Percentiles rank a stretch among this genome's conserved stretches.
Evolutionary conservation across 1,140 invertebrate genomes (phyloP).

Genomic region (Nasonia longicornis): DNA sequence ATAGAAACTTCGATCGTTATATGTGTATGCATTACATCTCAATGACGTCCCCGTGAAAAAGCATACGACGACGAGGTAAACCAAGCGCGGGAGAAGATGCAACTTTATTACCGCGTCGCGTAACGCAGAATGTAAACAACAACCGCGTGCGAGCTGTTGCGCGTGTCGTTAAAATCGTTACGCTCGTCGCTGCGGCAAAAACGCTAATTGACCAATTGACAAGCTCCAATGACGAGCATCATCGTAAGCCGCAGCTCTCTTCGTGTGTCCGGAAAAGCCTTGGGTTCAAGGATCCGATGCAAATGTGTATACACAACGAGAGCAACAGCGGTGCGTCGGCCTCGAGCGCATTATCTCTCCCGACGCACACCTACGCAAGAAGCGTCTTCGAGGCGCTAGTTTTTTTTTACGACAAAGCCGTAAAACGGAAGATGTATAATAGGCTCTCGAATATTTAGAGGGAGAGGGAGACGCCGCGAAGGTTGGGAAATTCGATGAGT

Average conservation of each 20-base stretch:
- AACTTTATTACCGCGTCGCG: not conserved
- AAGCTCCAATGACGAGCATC: constrained; percentile 36
- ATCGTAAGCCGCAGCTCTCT: not conserved
- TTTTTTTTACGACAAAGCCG: constrained; percentile 4
- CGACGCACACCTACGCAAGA: not conserved
- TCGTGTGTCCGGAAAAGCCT: constrained; percentile 41
- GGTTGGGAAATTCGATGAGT: constrained; percentile 39
- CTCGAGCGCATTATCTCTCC: constrained; percentile 21
- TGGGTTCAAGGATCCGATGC: constrained; percentile 32
- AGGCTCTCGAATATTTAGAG: not conserved
- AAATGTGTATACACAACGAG: constrained; percentile 2
- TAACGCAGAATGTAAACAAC: not conserved
- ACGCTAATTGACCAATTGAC: constrained; percentile 38
- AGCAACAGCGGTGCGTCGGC: constrained; percentile 33
- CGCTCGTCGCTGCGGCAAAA: not conserved
- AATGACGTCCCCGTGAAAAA: not conserved
- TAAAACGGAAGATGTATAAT: not conserved
- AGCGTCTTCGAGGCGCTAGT: not conserved
- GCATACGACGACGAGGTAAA: too few species aligned
- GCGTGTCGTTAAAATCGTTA: constrained; percentile 4
- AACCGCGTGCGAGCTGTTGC: too few species aligned
- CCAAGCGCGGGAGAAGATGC: not conserved
- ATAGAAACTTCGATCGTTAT: too few species aligned
- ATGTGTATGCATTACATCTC: not conserved
- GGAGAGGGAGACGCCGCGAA: not conserved